Percentiles rank a stretch among this genome's conserved stretches.
Evolutionary conservation across 2,888 invertebrate genomes (phyloP).

Genomic region (Aleiodes alternator): DNA sequence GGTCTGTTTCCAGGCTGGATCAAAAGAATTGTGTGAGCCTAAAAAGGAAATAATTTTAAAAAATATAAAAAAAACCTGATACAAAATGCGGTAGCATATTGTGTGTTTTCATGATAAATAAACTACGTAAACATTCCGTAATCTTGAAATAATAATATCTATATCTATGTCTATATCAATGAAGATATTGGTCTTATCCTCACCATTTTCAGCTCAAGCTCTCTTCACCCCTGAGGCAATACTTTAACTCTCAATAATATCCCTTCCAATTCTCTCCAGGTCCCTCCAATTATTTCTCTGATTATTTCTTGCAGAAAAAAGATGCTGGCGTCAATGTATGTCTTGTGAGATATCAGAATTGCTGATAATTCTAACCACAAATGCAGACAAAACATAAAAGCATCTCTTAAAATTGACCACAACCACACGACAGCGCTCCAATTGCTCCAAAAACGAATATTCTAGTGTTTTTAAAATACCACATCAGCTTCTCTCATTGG

Average conservation of each 20-base stretch:
- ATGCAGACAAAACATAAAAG: too few species aligned
- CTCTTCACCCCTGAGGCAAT: too few species aligned
- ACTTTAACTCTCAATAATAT: too few species aligned
- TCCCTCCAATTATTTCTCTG: too few species aligned
- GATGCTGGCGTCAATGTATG: too few species aligned
- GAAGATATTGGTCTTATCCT: background rate
- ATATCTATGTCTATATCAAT: background rate
- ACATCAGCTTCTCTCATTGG: background rate
- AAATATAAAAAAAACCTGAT: slow-evolving; percentile 63
- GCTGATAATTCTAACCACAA: too few species aligned
- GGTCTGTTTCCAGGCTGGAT: slow-evolving; percentile 96
- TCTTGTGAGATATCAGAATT: too few species aligned
- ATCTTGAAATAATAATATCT: background rate
- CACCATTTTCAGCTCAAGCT: slow-evolving; percentile 36
- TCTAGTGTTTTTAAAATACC: background rate
- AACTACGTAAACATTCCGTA: slow-evolving; percentile 25
- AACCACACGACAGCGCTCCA: too few species aligned
- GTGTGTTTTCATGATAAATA: background rate
- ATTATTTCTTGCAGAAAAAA: too few species aligned
- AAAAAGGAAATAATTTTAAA: slow-evolving; percentile 62
- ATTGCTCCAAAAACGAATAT: too few species aligned
- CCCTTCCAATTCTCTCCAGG: too few species aligned
- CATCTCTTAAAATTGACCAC: too few species aligned
- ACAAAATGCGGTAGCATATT: slow-evolving; percentile 8
- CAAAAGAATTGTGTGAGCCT: slow-evolving; percentile 97